A percentile compares a stretch with the other conserved stretches of the same genome.
These are phyloP conservation scores for Peromyscus maniculatus DNA, from an alignment of 2,113 vertebrate species.

Conservation along the genomic window DNA sequence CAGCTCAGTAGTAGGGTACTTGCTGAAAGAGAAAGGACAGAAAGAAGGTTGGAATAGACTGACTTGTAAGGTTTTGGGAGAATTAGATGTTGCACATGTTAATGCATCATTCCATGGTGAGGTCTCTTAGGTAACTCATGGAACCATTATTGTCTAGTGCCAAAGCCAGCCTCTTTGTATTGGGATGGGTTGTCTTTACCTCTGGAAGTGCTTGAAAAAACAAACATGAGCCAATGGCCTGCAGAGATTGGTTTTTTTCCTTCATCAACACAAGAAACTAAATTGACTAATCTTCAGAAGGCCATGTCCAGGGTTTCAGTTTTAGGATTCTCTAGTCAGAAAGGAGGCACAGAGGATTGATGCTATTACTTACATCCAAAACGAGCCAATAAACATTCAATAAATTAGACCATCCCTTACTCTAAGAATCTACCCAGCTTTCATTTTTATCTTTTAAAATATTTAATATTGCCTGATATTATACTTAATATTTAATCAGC, in stretches of 20 bases:
- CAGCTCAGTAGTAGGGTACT: background rate
- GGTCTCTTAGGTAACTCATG: background rate
- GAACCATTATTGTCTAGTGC: background rate
- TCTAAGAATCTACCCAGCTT: slow-evolving; percentile 30
- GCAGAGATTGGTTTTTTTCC: background rate
- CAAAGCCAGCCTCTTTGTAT: slow-evolving; percentile 46
- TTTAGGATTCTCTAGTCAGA: background rate
- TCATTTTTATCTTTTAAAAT: slow-evolving; percentile 64
- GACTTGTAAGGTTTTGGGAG: slow-evolving; percentile 11
- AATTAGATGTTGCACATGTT: background rate
- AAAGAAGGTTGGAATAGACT: background rate
- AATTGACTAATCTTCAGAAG: slow-evolving; percentile 47
- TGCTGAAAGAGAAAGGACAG: background rate
- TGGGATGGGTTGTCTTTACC: slow-evolving; percentile 1
- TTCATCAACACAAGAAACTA: background rate
- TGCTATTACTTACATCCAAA: background rate
- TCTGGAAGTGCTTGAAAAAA: slow-evolving; percentile 10
- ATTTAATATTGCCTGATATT: slow-evolving; percentile 60
- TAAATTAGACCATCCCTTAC: slow-evolving; percentile 42
- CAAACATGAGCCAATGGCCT: background rate
- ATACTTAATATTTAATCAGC: slow-evolving; percentile 68
- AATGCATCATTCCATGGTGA: background rate
- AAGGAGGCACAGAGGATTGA: background rate
- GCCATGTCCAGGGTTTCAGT: background rate
- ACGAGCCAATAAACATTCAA: slow-evolving; percentile 27